phyloP scores from a whole-genome alignment of 2,797 vertebrate genomes.

The Meriones psammophilus region DNA sequence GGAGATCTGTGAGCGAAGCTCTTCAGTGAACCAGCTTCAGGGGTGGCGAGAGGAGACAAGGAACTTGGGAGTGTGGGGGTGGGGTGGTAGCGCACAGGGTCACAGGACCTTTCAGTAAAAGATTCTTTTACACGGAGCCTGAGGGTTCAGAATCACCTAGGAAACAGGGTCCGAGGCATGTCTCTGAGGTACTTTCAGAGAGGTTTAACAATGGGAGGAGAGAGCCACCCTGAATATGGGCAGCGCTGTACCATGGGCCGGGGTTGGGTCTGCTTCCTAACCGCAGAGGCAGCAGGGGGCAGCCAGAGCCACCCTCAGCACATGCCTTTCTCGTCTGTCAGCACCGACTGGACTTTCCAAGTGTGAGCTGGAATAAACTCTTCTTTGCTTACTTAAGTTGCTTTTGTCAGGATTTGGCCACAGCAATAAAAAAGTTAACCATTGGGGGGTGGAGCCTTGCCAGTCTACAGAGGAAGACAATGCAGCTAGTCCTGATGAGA shows the following conservation, averaged over 20 bases:
- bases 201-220: neutral
- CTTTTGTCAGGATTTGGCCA: neutral
- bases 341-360: neutral
- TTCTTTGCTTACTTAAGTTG: neutral
- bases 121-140: neutral
- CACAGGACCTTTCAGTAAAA: neutral
- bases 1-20: no score
- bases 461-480: no score
- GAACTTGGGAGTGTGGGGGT: no score
- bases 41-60: no score
- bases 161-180: neutral
- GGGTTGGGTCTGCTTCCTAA: neutral
- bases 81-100: neutral
- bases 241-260: neutral
- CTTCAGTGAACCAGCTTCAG: no score
- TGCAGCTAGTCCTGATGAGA: no score
- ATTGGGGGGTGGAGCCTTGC: no score
- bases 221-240: neutral
- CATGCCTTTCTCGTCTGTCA: neutral
- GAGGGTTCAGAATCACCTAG: neutral
- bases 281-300: neutral
- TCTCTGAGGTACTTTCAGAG: neutral
- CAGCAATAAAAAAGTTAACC: neutral
- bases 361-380: neutral
- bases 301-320: no score